Evolutionary conservation across 2,888 invertebrate genomes (phyloP).

Genomic region (Nemapogon koenigi): DNA sequence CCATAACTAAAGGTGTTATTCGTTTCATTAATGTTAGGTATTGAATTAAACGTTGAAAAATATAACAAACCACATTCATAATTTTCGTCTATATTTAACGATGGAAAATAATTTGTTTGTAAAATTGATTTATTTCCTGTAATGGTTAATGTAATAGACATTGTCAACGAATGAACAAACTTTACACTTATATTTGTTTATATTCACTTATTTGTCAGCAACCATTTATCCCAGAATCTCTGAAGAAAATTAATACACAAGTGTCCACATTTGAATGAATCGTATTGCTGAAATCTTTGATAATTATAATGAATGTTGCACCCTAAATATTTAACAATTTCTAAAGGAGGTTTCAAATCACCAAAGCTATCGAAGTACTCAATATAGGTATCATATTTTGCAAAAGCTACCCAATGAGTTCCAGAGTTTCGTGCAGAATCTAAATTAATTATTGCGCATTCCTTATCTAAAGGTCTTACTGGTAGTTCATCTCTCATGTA

Average conservation of each 20-base stretch:
- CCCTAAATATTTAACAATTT: constrained; percentile 21
- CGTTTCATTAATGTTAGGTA: constrained; percentile 24
- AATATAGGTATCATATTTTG: constrained; percentile 21
- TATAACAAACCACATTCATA: constrained; percentile 18
- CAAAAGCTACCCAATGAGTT: constrained; percentile 31
- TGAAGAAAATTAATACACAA: constrained; percentile 9
- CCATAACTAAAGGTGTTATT: constrained; percentile 25
- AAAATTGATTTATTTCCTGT: constrained; percentile 15
- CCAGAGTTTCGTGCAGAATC: constrained; percentile 22
- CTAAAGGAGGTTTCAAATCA: constrained; percentile 24
- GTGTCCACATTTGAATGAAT: constrained; percentile 8
- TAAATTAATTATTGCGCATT: constrained; percentile 24
- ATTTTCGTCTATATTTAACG: constrained; percentile 12
- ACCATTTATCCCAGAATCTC: constrained; percentile 5
- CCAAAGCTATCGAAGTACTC: constrained; percentile 33
- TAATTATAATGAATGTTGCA: constrained; percentile 21
- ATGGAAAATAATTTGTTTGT: constrained; percentile 12
- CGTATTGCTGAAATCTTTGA: constrained; percentile 6
- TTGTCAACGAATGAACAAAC: neutral
- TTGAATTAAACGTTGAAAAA: constrained; percentile 19
- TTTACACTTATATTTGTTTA: neutral
- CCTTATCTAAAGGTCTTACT: constrained; percentile 16
- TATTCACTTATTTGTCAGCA: neutral
- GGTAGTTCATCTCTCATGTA: constrained; percentile 21
- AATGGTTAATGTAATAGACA: constrained; percentile 19